Evolutionary conservation across 2,797 vertebrate genomes (phyloP), one percentile per base, ranked within the genome.

Genomic region (Typhlichthys subterraneus): DNA sequence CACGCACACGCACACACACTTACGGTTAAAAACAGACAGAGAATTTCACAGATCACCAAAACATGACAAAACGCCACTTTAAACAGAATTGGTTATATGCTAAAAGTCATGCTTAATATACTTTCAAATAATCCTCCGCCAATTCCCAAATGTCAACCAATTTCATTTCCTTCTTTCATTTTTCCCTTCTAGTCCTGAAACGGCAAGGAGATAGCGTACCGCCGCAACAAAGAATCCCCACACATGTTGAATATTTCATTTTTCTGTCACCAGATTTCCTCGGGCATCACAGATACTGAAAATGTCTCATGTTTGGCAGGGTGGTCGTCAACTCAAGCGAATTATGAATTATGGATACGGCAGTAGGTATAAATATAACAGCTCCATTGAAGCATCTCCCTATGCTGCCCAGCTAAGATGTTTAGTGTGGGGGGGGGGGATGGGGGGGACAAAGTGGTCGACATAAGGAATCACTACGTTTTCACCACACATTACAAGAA

Each of bases 261-360:
- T 73, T 65, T 64, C 58, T 78, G 63, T 70, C 70, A 54, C 42
- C 0, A 10, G 48, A 47, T 72, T 82, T 76, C 76, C 70, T 50
- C 55, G 38, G 63, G 73, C 72, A 82, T 75, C 76, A 64, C 83
- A 72, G 85, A 72, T 69, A 79, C 64, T 63, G 67, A 29, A 65
- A 70, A 84, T 83, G 80, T 57, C 59, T 75, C 6, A 15, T 85
- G 71, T 84, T 77, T 73, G 71, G 62, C 17, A 13, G 31, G 65
- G 55, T 57, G 57, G 49, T 72, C 14, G 45, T 69, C 46, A 60
- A 55, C 69, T 69, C 42, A 0, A 54, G 54, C 46, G 5, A 31
- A 15, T 5, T 33, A 67, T 82, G 68, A 82, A 82, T 87, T 81
- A 85, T 79, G 62, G 61, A 87, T 62, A 51, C 19, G 3, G 64